A percentile compares a stretch with the other conserved stretches of the same genome.
phyloP scores from a whole-genome alignment of 2,113 vertebrate species.

The Cyrtonyx montezumae region DNA sequence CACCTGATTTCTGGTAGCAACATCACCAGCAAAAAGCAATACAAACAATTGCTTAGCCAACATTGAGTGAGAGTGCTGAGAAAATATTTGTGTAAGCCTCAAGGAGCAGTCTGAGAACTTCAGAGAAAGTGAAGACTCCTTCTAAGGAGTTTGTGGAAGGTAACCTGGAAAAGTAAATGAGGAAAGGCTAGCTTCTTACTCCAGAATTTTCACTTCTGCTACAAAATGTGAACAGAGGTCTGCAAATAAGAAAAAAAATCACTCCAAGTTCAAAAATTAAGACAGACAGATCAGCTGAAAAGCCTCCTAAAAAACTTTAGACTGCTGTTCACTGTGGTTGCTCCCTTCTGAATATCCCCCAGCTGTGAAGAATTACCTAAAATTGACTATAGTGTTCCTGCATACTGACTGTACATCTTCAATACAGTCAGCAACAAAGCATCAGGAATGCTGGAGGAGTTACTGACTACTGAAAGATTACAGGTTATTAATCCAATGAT shows the following conservation, averaged over 20 bases:
- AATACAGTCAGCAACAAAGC: no score
- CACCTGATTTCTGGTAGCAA: neutral
- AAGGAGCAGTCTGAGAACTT: neutral
- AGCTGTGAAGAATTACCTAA: no score
- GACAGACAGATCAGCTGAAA: no score
- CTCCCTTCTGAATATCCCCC: no score
- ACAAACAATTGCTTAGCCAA: neutral
- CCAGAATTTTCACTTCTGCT: neutral
- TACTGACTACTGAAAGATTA: no score
- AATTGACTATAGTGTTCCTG: no score
- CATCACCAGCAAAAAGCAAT: neutral
- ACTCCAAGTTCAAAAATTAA: neutral
- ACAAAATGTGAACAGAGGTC: neutral
- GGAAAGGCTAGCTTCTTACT: neutral
- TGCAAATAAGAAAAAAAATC: neutral
- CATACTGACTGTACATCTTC: no score
- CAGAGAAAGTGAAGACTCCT: neutral
- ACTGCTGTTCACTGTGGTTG: no score
- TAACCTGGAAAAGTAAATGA: neutral
- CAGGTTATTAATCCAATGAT: no score
- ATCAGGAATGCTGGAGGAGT: no score
- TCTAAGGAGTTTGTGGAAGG: neutral
- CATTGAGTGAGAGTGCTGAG: neutral
- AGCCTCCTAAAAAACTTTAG: no score
- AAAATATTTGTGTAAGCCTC: neutral